phyloP scores from a whole-genome alignment of 2,113 vertebrate genomes.

The Azemiops feae region DNA sequence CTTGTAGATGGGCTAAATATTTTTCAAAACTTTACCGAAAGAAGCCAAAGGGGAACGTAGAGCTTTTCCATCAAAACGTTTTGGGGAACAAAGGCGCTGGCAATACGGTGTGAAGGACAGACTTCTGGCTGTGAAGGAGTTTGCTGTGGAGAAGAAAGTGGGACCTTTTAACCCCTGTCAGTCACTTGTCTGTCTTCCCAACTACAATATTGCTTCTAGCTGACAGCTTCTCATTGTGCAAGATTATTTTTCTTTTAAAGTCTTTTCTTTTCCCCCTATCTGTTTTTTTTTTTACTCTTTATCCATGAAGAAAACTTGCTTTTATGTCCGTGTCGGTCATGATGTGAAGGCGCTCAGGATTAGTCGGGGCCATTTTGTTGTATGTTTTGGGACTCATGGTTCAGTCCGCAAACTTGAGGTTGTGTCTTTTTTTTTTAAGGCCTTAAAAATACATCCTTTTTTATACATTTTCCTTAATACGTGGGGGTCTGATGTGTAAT shows the following conservation, averaged over 20 bases:
- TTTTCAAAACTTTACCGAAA: slow-evolving; percentile 32
- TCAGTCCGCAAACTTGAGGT: neutral
- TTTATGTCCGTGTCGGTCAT: neutral
- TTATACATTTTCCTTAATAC: neutral
- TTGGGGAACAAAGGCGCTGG: slow-evolving; percentile 36
- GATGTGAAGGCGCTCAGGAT: neutral
- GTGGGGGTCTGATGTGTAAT: neutral
- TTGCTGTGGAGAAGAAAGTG: slow-evolving; percentile 45
- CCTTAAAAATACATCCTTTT: neutral
- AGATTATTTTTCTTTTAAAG: neutral
- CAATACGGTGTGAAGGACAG: slow-evolving; percentile 40
- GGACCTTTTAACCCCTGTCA: slow-evolving; percentile 69
- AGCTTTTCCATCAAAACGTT: slow-evolving; percentile 49
- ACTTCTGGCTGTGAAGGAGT: slow-evolving; percentile 46
- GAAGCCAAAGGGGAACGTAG: slow-evolving; percentile 26
- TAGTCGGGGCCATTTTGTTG: neutral
- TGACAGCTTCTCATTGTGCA: slow-evolving; percentile 39
- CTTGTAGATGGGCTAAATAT: neutral
- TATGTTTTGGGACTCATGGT: no score
- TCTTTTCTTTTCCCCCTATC: fast-evolving
- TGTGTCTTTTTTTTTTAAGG: neutral
- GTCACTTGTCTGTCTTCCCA: slow-evolving; percentile 61
- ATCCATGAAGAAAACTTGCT: neutral
- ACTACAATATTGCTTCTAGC: slow-evolving; percentile 35
- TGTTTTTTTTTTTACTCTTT: neutral